Conservation (phyloP, 2,797 vertebrate species). For the Tarsius wallacei region DNA sequence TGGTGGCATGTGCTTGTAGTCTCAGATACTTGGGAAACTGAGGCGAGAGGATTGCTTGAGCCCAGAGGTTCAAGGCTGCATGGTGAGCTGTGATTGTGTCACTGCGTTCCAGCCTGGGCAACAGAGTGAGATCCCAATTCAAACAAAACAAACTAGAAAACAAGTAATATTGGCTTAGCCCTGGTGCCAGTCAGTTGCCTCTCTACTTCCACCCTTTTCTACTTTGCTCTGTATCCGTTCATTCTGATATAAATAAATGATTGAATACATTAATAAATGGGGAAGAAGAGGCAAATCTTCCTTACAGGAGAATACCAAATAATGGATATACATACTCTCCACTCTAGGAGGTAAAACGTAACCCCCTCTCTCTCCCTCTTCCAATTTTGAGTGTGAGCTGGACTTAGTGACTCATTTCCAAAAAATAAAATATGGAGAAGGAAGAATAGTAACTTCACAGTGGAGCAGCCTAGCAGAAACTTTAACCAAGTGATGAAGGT, state of each 20-base stretch:
- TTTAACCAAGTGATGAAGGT: background rate
- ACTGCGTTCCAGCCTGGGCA: too few relatives aligned
- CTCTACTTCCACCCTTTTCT: background rate
- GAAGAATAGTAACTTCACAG: background rate
- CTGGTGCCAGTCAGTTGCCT: background rate
- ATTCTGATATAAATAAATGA: background rate
- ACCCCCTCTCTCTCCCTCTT: background rate
- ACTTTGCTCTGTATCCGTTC: background rate
- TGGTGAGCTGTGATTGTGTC: too few relatives aligned
- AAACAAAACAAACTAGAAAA: slow-evolving; percentile 21
- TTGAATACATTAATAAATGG: background rate
- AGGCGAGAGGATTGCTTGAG: too few relatives aligned
- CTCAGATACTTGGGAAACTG: too few relatives aligned
- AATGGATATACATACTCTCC: background rate
- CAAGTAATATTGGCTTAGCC: background rate
- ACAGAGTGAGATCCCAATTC: too few relatives aligned
- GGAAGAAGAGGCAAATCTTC: background rate
- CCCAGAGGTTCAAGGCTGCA: too few relatives aligned
- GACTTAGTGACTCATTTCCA: background rate
- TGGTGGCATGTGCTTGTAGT: too few relatives aligned
- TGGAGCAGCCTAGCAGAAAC: background rate
- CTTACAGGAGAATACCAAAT: slow-evolving; percentile 12
- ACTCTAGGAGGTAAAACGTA: background rate
- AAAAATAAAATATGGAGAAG: background rate
- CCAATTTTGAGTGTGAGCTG: background rate